phyloP scores from a whole-genome alignment of 2,113 vertebrate species.

The Leucosticte australis region DNA sequence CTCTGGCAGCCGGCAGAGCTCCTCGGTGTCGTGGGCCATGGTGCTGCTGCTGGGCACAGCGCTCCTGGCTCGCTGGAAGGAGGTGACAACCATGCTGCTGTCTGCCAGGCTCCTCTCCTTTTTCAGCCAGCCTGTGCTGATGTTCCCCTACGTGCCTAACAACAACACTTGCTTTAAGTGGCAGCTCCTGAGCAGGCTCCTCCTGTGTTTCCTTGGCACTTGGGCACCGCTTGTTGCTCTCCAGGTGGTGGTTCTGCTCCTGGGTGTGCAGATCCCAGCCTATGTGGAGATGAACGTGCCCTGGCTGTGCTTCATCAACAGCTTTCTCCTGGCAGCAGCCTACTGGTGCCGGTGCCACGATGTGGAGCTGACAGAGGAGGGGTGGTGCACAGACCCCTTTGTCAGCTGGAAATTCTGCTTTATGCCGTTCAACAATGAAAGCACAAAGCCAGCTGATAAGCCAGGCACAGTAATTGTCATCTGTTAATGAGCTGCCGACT shows the following conservation, averaged over 20 bases:
- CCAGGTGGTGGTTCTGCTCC: constrained; percentile 63
- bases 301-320: constrained; percentile 88
- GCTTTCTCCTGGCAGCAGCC: constrained; percentile 76
- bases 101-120: constrained; percentile 61
- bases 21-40: constrained; percentile 66
- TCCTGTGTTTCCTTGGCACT: constrained; percentile 76
- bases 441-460: constrained; percentile 50
- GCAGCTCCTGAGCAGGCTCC: constrained; percentile 63
- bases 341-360: constrained; percentile 72
- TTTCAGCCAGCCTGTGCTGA: constrained; percentile 35
- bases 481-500: constrained; percentile 43
- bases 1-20: constrained; percentile 66
- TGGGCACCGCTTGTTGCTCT: constrained; percentile 81
- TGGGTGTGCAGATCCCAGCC: constrained; percentile 74
- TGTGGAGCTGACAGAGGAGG: constrained; percentile 34
- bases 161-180: not conserved
- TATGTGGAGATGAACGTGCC: constrained; percentile 83
- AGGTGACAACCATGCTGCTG: constrained; percentile 51
- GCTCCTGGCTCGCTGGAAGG: constrained; percentile 50
- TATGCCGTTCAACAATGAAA: constrained; percentile 50
- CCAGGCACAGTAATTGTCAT: constrained; percentile 28
- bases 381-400: constrained; percentile 77
- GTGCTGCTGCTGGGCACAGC: constrained; percentile 48
- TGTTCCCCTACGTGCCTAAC: constrained; percentile 49
- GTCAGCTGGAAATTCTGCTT: constrained; percentile 85